phyloP scores from a whole-genome alignment of 1,140 invertebrate species.

The Sarcophaga peregrina region DNA sequence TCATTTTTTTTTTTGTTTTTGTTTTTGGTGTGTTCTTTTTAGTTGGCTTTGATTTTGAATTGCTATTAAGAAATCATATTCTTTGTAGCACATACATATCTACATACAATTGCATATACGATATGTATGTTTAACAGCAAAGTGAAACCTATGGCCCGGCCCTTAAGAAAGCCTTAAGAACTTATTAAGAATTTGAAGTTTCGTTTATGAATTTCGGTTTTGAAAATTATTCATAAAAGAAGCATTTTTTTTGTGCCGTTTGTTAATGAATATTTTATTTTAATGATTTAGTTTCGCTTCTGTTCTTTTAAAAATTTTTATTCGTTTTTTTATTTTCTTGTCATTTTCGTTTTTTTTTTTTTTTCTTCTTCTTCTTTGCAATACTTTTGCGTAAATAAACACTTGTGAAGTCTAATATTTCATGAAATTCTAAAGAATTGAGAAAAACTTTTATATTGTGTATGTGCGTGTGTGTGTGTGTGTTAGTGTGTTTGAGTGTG shows the following conservation, averaged over 20 bases:
- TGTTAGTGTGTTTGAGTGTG: not conserved
- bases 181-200: too few relatives aligned
- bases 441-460: too few relatives aligned
- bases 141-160: not conserved
- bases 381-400: conserved; percentile 38
- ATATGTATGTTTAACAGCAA: not conserved
- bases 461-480: not conserved
- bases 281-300: too few relatives aligned
- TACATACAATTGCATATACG: too few relatives aligned
- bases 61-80: not conserved
- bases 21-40: not conserved
- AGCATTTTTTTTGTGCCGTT: too few relatives aligned
- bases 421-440: conserved; percentile 36
- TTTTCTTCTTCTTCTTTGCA: not conserved
- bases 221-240: too few relatives aligned
- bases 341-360: too few relatives aligned
- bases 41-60: too few relatives aligned
- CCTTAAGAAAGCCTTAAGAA: not conserved
- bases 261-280: too few relatives aligned
- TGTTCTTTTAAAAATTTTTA: too few relatives aligned
- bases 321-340: too few relatives aligned
- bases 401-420: conserved; percentile 37
- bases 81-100: not conserved
- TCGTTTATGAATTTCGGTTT: too few relatives aligned
- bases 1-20: conserved; percentile 23